phyloP scores from a whole-genome alignment of 2,113 vertebrate genomes.

The Onychostruthus taczanowskii region DNA sequence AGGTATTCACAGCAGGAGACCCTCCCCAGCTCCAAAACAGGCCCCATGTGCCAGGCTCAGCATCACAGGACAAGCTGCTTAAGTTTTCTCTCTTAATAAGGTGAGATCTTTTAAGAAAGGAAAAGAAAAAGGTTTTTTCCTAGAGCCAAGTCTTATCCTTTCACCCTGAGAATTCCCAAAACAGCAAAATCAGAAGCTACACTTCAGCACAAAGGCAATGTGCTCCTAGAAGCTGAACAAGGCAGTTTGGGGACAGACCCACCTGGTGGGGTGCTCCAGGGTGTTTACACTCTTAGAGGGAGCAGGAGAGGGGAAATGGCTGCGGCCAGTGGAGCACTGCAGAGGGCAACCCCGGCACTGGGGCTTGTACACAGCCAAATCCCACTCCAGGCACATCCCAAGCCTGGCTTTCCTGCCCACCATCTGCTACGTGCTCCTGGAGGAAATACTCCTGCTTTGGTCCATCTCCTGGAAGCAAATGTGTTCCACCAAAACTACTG shows the following conservation, averaged over 20 bases:
- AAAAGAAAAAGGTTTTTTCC: background rate
- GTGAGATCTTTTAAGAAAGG: background rate
- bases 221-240: background rate
- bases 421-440: background rate
- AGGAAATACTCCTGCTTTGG: background rate
- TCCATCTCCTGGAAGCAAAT: background rate
- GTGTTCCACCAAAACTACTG: background rate
- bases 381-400: background rate
- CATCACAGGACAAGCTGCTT: background rate
- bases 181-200: background rate
- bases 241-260: background rate
- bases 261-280: fast-evolving
- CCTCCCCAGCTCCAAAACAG: background rate
- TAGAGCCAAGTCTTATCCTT: background rate
- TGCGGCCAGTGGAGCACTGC: background rate
- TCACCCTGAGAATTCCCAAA: slow-evolving; percentile 36
- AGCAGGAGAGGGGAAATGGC: background rate
- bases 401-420: background rate
- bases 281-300: background rate
- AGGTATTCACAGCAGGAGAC: background rate
- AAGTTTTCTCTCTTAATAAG: background rate
- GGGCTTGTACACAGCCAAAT: background rate
- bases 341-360: background rate
- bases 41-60: background rate
- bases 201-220: background rate